Evolutionary conservation across 1,140 invertebrate genomes (phyloP), one percentile per base, ranked within the genome.

Genomic region (Pissodes strobi): DNA sequence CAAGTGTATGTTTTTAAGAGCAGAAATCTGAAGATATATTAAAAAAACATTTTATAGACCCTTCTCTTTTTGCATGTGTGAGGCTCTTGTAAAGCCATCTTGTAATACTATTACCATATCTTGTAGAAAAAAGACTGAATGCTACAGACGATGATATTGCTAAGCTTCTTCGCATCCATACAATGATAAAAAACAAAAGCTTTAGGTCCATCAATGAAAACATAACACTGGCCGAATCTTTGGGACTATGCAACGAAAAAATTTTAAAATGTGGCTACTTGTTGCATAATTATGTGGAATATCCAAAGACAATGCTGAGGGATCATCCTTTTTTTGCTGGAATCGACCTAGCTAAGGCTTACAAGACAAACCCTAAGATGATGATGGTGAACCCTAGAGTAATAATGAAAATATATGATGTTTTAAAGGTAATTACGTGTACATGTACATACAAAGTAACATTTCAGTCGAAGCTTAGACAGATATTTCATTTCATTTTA

Each of bases 251-350:
- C 10, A 57, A 53, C 12, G 43, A 64, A 23, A 80, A 83, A 78
- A 81, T 85, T 17, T 77, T 81, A 72, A 74, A 76, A 21, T 79
- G 81, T 70, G 75, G 81, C 19, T 83, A 80, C 72, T 67, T 85
- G 57, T 61, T 82, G 9, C 72, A 78, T 68, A 72, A 69, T 6
- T 77, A 82, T 72, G 77, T 80, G 41, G 75, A 80, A 17, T 79
- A 85, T 55, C 68, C 82, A 18, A 75, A 78, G 62, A 64, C 76
- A 9, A 77, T 83, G 12, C 66, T 84, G 2, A 74, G 76, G n/a
- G 74, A 81, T 22, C 71, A 83, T 21, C 63, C 76, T 68, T 62
- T 70, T 41, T 69, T 82, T 60, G 78, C 74, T 49, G 78, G 79
- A 15, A 73, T 79, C 48, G 72, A 79, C 70, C 77, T 85, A 1